Base-by-base conservation (phyloP, 2,113 vertebrate species). In the Dissostichus mawsoni region DNA sequence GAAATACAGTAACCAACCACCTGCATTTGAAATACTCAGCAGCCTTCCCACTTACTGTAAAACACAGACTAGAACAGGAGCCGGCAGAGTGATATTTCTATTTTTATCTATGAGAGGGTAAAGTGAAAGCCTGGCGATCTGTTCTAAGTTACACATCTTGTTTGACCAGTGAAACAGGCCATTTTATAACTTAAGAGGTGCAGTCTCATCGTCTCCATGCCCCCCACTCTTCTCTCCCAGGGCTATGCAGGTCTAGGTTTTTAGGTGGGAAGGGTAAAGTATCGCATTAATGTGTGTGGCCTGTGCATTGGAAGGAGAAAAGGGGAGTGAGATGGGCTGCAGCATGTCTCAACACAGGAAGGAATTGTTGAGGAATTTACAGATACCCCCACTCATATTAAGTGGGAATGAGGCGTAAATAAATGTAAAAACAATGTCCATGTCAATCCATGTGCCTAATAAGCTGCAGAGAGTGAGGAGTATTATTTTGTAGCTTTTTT, bases 301-400 rank as follows among this genome's bases (percentile, higher is more conserved):
- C 64, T 51, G 29, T 2, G 61, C 33, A 20, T 41, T 16, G 48
- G 51, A 68, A 57, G 68, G 25, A 70, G 58, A 41, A 55, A 33
- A 63, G 20, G 44, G 23, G n/a, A 52, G 14, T 3, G 45, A 74
- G 64, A 73, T 66, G 62, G 48, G 80, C 65, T 59, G 23, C 62
- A 72, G 58, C 86, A 58, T 3, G 67, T 84, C 73, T 17, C 11
- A 83, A 81, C 51, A 18, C 52, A 47, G 8, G 13, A 44, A 25
- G 57, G 18, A 75, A 69, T 13, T 45, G 36, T 18, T 66, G 44
- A 76, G 62, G 67, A 83, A 82, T 84, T 79, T 52, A 63, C 57
- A 71, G 53, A 71, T 14, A 41, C 47, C n/a, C 10, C 53, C 11
- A 25, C 44, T 55, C 48, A 57, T 11, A 36, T n/a, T 41, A 41